Evolutionary conservation across 2,888 invertebrate species (phyloP).

Genomic region (Philhelius pedissequus): DNA sequence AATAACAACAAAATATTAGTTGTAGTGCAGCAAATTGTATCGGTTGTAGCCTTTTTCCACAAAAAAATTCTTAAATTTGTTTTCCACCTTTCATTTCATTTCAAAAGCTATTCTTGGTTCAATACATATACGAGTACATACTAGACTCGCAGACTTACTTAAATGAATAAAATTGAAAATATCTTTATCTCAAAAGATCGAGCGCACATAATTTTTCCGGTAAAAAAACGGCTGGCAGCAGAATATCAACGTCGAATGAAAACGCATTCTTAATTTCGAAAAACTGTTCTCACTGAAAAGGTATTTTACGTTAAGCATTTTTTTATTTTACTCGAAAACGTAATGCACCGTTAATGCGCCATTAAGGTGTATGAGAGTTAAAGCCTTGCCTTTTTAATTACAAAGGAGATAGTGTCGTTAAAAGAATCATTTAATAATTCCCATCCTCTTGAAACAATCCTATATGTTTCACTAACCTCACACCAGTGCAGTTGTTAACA

Average conservation of each 20-base stretch:
- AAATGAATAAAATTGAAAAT: background rate
- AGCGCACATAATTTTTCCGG: background rate
- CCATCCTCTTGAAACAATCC: slow-evolving; percentile 44
- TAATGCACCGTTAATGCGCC: slow-evolving; percentile 56
- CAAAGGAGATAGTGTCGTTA: slow-evolving; percentile 45
- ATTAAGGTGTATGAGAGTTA: slow-evolving; percentile 39
- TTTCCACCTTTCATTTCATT: background rate
- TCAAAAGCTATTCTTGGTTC: background rate
- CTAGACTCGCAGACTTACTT: too few relatives aligned
- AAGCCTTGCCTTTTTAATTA: slow-evolving; percentile 31
- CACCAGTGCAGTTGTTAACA: background rate
- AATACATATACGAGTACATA: too few relatives aligned
- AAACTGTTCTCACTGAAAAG: background rate
- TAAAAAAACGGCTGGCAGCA: background rate
- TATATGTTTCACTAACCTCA: background rate
- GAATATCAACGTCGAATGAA: slow-evolving; percentile 8
- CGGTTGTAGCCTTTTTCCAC: too few relatives aligned
- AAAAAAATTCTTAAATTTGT: background rate
- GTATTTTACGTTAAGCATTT: slow-evolving; percentile 20
- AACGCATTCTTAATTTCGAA: slow-evolving; percentile 23
- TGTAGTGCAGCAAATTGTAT: too few relatives aligned
- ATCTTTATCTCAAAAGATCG: background rate
- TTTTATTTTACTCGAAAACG: background rate
- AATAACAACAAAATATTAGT: too few relatives aligned
- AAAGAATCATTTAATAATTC: slow-evolving; percentile 60